Base-by-base conservation (phyloP, 2,888 invertebrate genomes). In the Cenopis cana region DNA sequence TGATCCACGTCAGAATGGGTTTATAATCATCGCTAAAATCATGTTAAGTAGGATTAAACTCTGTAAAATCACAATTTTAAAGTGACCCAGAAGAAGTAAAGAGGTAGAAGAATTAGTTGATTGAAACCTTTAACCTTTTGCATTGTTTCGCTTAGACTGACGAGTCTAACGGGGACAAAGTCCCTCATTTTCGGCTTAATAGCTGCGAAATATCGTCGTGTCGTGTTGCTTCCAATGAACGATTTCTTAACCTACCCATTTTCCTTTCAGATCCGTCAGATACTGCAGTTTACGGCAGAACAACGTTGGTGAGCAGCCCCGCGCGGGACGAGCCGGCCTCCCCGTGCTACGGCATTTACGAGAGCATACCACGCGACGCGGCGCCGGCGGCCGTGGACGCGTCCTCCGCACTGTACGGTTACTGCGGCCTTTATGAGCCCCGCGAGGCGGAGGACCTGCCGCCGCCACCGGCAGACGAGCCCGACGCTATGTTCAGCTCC, bases 381-480 rank as follows among this genome's bases (percentile, higher is more conserved):
- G 29, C 46, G 49, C 66, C 55, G 6, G 81, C 89, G 74, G 87
- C 86, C 73, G 74, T 84, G 38, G 87, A 89, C 76, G 85, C 89
- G 76, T 76, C 84, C 75, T 88, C 90, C 29, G 85, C 86, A 1
- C 78, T 94, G 60, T 93, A 94, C 74, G 85, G 88, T 17, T 94
- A 94, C 77, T 86, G 93, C 36, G 85, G 90, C 11, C 94, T 95
- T 75, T 94, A 94, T 60, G 94, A 94, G 85, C 87, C 70, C 86
- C 90, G 67, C 75, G 84, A 29, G 79, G 81, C 10, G 29, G 94
- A 94, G 66, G 94, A 94, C 11, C 86, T 94, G 12, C 96, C 96
- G 0, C 96, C 96, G 1, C 97, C 97, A 0, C 96, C 97, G 0
- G 94, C 95, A 1, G 95, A 95, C 41, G 88, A 87, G 0, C 83